Conservation (phyloP, 1,140 invertebrate species). For the Philopotamus ludificatus region DNA sequence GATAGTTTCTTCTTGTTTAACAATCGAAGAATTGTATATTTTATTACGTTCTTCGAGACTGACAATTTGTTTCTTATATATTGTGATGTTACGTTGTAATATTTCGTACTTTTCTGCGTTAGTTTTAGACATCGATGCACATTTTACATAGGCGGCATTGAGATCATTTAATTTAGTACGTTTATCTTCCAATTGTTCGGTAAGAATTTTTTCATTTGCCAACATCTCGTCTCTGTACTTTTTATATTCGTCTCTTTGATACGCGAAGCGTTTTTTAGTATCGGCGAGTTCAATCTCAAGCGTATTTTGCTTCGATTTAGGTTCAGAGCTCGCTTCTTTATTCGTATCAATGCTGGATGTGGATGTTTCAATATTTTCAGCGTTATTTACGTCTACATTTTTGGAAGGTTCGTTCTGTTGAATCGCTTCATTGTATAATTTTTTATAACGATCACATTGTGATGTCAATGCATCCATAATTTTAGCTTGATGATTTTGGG, state of each 20-base stretch:
- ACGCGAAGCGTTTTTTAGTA: conserved; percentile 64
- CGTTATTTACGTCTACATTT: background rate
- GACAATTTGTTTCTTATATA: conserved; percentile 82
- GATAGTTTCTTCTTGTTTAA: conserved; percentile 84
- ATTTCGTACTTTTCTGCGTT: conserved; percentile 79
- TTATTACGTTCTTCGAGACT: conserved; percentile 81
- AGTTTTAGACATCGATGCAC: conserved; percentile 70
- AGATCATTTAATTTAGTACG: conserved; percentile 68
- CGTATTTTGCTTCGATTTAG: background rate
- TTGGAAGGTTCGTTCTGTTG: background rate
- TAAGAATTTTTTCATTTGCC: conserved; percentile 77
- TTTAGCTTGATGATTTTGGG: conserved; percentile 72
- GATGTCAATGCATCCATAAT: conserved; percentile 78
- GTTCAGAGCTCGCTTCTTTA: background rate
- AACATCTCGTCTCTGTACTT: conserved; percentile 80
- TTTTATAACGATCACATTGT: conserved; percentile 87
- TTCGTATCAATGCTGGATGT: no score
- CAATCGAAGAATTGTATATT: conserved; percentile 74
- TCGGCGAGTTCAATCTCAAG: conserved; percentile 61
- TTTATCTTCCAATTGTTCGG: conserved; percentile 78
- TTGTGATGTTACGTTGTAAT: conserved; percentile 72
- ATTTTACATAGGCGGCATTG: conserved; percentile 67
- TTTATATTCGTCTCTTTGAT: conserved; percentile 77
- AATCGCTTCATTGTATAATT: conserved; percentile 60
- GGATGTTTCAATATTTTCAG: no score